phyloP scores from a whole-genome alignment of 1,140 invertebrate species.

The Glomeris maerens region DNA sequence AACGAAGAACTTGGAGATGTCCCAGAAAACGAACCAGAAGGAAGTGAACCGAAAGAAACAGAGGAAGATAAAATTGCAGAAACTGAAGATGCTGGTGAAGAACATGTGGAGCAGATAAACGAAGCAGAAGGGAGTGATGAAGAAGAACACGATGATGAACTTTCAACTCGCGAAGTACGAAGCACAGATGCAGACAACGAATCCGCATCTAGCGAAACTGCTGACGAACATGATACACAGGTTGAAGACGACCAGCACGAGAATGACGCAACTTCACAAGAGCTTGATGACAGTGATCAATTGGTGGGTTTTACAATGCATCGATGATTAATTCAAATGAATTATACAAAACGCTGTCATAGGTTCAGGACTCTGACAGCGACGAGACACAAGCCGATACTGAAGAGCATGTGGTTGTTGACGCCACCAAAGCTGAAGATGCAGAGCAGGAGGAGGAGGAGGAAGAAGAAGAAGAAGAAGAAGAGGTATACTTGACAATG shows the following conservation, averaged over 20 bases:
- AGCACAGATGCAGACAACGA: neutral
- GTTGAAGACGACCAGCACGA: too few species aligned
- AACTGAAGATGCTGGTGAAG: conserved; percentile 9
- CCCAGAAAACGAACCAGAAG: conserved; percentile 10
- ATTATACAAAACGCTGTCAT: too few species aligned
- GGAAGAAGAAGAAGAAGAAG: conserved; percentile 22
- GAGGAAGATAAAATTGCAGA: conserved; percentile 9
- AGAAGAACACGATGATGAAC: conserved; percentile 9
- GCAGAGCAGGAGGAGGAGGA: conserved; percentile 7
- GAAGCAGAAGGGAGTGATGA: conserved; percentile 11
- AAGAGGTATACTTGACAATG: too few species aligned
- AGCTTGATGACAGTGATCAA: too few species aligned
- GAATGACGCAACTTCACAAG: too few species aligned
- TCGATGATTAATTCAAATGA: too few species aligned
- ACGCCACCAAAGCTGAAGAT: neutral
- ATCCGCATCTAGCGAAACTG: too few species aligned
- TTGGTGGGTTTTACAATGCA: too few species aligned
- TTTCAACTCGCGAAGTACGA: neutral
- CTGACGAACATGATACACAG: too few species aligned
- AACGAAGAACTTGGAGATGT: neutral
- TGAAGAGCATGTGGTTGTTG: neutral
- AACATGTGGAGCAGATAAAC: conserved; percentile 8
- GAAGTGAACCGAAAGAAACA: conserved; percentile 9
- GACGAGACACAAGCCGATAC: neutral
- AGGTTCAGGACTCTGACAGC: neutral